A percentile compares a stretch with the other conserved stretches of the same genome.
phyloP scores from a whole-genome alignment of 2,888 invertebrate species.

The Philopedon plagiatum region DNA sequence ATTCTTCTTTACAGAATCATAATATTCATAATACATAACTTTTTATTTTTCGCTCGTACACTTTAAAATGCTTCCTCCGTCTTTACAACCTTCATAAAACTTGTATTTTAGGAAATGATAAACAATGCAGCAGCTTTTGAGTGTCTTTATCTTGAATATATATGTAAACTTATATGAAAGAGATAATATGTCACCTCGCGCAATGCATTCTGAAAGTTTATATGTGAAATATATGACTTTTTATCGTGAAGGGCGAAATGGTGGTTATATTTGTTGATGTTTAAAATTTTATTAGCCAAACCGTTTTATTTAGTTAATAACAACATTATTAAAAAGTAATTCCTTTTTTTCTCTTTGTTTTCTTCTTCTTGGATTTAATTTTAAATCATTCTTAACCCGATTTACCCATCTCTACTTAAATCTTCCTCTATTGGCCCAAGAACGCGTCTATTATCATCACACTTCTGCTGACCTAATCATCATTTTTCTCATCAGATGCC shows the following conservation, averaged over 20 bases:
- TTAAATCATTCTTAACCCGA: too few relatives aligned
- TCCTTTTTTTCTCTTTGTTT: too few relatives aligned
- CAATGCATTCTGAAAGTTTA: background rate
- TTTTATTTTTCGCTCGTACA: constrained; percentile 1
- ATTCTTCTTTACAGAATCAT: background rate
- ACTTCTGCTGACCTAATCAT: too few relatives aligned
- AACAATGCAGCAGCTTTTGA: background rate
- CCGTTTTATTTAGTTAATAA: too few relatives aligned
- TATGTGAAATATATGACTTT: background rate
- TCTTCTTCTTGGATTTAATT: too few relatives aligned
- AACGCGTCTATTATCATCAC: too few relatives aligned
- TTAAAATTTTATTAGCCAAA: too few relatives aligned
- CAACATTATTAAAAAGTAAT: too few relatives aligned
- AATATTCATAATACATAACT: background rate
- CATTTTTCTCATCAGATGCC: too few relatives aligned
- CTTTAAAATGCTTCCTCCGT: background rate
- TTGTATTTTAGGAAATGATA: background rate
- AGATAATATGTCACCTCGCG: background rate
- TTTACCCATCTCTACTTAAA: too few relatives aligned
- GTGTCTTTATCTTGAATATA: background rate
- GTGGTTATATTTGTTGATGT: too few relatives aligned
- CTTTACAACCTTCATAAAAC: constrained; percentile 5
- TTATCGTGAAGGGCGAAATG: background rate
- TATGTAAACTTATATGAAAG: background rate
- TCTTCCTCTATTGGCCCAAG: too few relatives aligned